Conservation (phyloP, 2,797 vertebrate genomes). For the Carcharodon carcharias region DNA sequence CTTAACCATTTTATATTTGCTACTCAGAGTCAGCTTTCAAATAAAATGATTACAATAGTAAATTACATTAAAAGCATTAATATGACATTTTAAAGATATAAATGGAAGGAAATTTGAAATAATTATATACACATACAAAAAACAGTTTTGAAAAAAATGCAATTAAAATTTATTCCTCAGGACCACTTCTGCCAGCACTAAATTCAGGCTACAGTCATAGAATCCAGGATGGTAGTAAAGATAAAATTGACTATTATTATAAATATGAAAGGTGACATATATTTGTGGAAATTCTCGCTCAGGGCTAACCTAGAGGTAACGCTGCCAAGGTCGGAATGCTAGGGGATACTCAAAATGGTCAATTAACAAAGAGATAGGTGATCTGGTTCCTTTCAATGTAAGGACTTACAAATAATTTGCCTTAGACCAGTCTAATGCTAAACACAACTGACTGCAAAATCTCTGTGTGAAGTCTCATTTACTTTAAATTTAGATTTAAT, state of each 20-base stretch:
- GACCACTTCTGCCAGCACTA: neutral
- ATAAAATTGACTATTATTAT: neutral
- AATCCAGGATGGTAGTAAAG: neutral
- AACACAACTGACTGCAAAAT: neutral
- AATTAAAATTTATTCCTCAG: neutral
- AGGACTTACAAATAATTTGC: neutral
- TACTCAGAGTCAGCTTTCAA: too few relatives aligned
- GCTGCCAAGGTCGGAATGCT: neutral
- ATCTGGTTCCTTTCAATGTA: neutral
- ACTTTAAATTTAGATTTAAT: neutral
- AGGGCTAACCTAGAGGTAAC: neutral
- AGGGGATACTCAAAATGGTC: neutral
- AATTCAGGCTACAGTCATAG: neutral
- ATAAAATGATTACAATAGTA: neutral
- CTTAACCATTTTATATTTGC: neutral
- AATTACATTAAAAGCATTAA: neutral
- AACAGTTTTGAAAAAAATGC: neutral
- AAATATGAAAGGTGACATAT: neutral
- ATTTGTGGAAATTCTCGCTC: neutral
- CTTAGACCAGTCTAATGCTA: neutral
- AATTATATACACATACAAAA: neutral
- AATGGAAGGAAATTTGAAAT: neutral
- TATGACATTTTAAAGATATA: neutral
- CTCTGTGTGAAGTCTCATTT: neutral
- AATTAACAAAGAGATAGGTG: neutral